Evolutionary conservation across 2,888 invertebrate species (phyloP), one percentile per base, ranked within the genome.

Genomic region (Eledona agricola): DNA sequence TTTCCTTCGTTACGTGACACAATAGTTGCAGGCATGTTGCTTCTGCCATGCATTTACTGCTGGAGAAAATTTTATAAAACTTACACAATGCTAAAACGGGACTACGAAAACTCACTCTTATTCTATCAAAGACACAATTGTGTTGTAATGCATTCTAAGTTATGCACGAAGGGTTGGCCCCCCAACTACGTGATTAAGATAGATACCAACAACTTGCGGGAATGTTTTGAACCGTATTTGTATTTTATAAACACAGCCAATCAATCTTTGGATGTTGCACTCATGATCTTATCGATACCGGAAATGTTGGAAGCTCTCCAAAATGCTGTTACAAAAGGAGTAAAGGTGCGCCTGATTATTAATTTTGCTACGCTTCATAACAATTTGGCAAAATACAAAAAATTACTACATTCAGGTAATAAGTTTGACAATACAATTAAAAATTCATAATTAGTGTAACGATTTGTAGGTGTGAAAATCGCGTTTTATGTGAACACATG

Each of bases 201-300:
- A 10, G 15, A 29, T 4, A 37, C 19, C 4, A 32, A 49, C 20
- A 63, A 66, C 47, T 49, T 63, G 4, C 52, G 59, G 29, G 29
- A 40, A 9, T 42, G 67, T 9, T 67, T 62, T 45, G 65, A 69
- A 49, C 72, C 73, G 6, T 56, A 71, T 10, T 43, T 67, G 9
- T 71, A 69, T 55, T 73, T 71, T 57, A 69, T 73, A 9, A 56
- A 59, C 10, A 70, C 70, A 11, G 64, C 72, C 2, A 55, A 57
- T 31, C 50, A 63, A 43, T 60, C 62, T 4, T 26, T 73, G 15
- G 69, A 71, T 54, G 50, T 73, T 31, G 67, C 71, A 19, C 42
- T 68, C 28, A 73, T 72, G 73, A 34, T 62, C 12, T 49, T 73
- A 31, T 47, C 47, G 15, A 55, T 67, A 1, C 59, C 66, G 12